Evolutionary conservation across 2,797 vertebrate genomes (phyloP), one percentile per base, ranked within the genome.

Genomic region (Chrysocyon brachyurus): DNA sequence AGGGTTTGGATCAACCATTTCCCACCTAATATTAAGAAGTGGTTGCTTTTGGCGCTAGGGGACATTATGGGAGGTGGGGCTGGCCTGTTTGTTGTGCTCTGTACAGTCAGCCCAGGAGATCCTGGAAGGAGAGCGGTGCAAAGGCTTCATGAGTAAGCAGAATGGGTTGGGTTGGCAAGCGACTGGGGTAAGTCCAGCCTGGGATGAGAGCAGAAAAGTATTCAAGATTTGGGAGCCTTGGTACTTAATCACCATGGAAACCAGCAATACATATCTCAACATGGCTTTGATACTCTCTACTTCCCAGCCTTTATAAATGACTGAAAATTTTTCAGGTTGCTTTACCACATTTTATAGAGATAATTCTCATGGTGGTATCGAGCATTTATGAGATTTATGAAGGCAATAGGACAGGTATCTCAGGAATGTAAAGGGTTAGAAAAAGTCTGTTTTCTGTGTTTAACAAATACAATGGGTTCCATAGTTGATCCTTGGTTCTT

Each of bases 401-500:
- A 95, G 84, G n/a, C 89, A 79, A 94, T 96, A 90, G 83, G 49
- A 94, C 75, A 91, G 63, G 40, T 63, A 96, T 83, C 93, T 98
- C 91, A 95, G 83, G 89, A 97, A 96, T 72, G 28, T 90, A 93
- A 89, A 95, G 81, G 75, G 66, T 96, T 91, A 94, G 90, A 96
- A 96, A 95, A 93, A 66, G 21, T 81, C 89, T 94, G 19, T 96
- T 96, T 91, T 93, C 87, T 94, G 59, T 91, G 90, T 70, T 81
- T 66, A 85, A 87, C 81, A 94, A 88, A 93, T 92, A 49, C 0
- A 6, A 6, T 84, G 28, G 81, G 90, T 96, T 97, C 68, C 87
- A 78, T 92, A 77, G 73, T 90, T 97, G 91, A 88, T 91, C 77
- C 91, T 96, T 95, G 93, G 96, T 97, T 93, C 95, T 98, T 97